Conservation (phyloP, 2,797 vertebrate species). For the Anguilla megastoma region DNA sequence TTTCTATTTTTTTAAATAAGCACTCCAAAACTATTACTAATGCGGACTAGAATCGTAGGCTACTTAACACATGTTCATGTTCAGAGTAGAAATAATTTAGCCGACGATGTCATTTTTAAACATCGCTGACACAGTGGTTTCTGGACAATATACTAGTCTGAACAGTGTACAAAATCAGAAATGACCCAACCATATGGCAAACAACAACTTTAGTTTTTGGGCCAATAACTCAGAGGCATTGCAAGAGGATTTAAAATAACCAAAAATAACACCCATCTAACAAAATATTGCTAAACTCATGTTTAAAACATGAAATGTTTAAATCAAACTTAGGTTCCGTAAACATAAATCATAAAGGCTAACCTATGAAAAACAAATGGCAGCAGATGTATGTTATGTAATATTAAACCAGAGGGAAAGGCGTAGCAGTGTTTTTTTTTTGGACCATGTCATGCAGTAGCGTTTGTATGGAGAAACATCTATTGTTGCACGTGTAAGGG, state of each 20-base stretch:
- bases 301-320: not conserved
- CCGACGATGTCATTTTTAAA: not conserved
- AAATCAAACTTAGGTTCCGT: not conserved
- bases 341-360: not conserved
- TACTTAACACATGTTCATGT: too few relatives aligned
- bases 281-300: not conserved
- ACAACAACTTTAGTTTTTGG: too few relatives aligned
- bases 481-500: not conserved
- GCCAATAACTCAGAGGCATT: too few relatives aligned
- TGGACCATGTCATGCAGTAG: not conserved
- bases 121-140: not conserved
- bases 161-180: too few relatives aligned
- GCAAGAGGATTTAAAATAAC: too few relatives aligned
- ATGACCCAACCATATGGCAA: too few relatives aligned
- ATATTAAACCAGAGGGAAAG: conserved; percentile 9
- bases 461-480: not conserved
- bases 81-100: too few relatives aligned
- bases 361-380: not conserved
- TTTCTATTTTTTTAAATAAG: too few relatives aligned
- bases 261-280: not conserved
- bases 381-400: conserved; percentile 38
- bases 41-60: too few relatives aligned
- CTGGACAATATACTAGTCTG: too few relatives aligned
- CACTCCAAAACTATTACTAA: too few relatives aligned
- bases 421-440: not conserved